Evolutionary conservation across 2,888 invertebrate genomes (phyloP).

Genomic region (Pseudolycoriella hygida): DNA sequence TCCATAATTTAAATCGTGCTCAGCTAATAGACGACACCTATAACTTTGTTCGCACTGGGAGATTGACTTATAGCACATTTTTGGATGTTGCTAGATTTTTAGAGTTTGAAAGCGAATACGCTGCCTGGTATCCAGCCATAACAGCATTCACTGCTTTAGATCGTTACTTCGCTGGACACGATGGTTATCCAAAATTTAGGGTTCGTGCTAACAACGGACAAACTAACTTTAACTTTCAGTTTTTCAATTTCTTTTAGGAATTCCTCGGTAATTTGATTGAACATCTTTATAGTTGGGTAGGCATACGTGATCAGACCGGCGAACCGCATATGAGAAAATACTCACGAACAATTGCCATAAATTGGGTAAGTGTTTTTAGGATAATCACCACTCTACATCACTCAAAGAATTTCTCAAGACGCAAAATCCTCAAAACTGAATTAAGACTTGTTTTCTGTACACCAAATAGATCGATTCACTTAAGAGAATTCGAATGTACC

Average conservation of each 20-base stretch:
- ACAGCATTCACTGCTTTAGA: neutral
- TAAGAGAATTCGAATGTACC: too few species aligned
- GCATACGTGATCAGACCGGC: neutral
- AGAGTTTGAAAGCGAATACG: neutral
- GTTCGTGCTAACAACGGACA: neutral
- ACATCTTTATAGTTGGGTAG: neutral
- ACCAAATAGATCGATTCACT: too few species aligned
- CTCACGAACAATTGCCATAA: neutral
- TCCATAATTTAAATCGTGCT: neutral
- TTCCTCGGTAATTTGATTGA: neutral
- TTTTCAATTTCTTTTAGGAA: neutral
- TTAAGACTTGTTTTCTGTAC: too few species aligned
- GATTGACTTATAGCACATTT: neutral
- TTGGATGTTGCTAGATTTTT: neutral
- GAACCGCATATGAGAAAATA: neutral
- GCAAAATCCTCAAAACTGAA: too few species aligned
- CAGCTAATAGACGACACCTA: neutral
- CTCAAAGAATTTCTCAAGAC: too few species aligned
- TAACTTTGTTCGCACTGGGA: neutral
- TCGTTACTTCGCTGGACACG: neutral
- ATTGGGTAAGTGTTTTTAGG: too few species aligned
- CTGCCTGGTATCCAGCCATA: neutral
- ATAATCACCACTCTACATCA: too few species aligned
- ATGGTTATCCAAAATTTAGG: neutral
- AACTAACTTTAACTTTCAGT: too few species aligned